Evolutionary conservation across 2,888 invertebrate species (phyloP).

Genomic region (Agrochola litura): DNA sequence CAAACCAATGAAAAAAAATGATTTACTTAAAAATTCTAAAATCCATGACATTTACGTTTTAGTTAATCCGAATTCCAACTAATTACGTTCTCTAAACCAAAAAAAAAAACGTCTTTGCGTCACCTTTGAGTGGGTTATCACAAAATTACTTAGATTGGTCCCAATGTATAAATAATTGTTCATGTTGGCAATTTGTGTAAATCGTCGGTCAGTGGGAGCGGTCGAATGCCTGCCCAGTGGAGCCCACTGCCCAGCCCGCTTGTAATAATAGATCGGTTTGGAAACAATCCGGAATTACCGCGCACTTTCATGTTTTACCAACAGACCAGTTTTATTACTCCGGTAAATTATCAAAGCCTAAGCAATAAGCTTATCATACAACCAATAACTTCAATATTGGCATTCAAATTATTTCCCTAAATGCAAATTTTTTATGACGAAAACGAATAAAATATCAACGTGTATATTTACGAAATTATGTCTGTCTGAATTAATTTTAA

Average conservation of each 20-base stretch:
- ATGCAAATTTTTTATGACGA: constrained; percentile 5
- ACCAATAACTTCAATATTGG: constrained; percentile 16
- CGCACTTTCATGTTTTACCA: constrained; percentile 62
- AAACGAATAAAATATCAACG: not conserved
- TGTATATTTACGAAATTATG: not conserved
- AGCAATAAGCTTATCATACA: constrained; percentile 40
- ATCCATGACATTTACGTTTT: not conserved
- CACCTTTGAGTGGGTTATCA: constrained; percentile 26
- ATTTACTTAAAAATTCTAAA: not conserved
- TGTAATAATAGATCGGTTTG: constrained; percentile 60
- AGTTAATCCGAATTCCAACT: not conserved
- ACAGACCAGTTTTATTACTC: constrained; percentile 54
- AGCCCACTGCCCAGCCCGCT: constrained; percentile 17
- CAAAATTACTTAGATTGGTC: constrained; percentile 7
- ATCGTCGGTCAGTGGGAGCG: constrained; percentile 35
- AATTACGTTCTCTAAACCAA: constrained; percentile 18
- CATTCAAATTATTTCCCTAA: not conserved
- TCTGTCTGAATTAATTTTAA: not conserved
- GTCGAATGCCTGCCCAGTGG: constrained; percentile 33
- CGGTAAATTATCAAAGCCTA: constrained; percentile 48
- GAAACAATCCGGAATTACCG: constrained; percentile 64
- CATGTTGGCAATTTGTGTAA: constrained; percentile 37
- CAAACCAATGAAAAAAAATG: not conserved
- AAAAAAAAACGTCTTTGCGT: constrained; percentile 10
- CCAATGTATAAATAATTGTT: constrained; percentile 35